phyloP scores from a whole-genome alignment of 2,888 invertebrate species.

The Drosophila colorata region DNA sequence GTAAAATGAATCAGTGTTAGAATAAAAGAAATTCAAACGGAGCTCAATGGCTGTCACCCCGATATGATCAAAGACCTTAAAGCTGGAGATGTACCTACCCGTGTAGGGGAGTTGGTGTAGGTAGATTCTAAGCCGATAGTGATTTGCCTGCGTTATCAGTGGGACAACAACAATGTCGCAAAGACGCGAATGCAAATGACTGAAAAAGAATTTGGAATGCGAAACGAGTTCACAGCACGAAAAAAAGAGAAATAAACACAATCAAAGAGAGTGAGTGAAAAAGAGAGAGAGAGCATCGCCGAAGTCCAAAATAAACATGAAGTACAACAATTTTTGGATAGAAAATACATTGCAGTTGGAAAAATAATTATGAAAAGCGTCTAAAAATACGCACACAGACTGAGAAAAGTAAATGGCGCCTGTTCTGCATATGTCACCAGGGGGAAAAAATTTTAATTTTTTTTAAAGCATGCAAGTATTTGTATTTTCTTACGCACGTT shows the following conservation, averaged over 20 bases:
- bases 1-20: not conserved
- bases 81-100: not conserved
- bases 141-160: constrained; percentile 34
- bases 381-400: constrained; percentile 50
- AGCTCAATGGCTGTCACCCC: constrained; percentile 21
- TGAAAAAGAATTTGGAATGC: constrained; percentile 43
- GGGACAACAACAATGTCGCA: constrained; percentile 10
- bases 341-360: constrained; percentile 35
- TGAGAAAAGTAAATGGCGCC: not conserved
- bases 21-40: not conserved
- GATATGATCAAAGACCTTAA: constrained; percentile 2
- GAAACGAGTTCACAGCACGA: constrained; percentile 16
- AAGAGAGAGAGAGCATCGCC: not conserved
- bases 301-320: constrained; percentile 41
- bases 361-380: constrained; percentile 44
- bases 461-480: not conserved
- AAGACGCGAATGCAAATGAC: constrained; percentile 29
- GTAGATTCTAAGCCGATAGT: constrained; percentile 5
- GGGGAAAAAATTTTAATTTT: constrained; percentile 13
- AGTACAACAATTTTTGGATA: constrained; percentile 38
- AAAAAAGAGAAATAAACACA: constrained; percentile 11
- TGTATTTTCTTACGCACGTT: constrained; percentile 36
- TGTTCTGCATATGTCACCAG: constrained; percentile 3
- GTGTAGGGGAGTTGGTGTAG: constrained; percentile 12
- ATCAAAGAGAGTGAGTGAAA: not conserved